These are phyloP conservation scores for Eilema sororculum DNA, from an alignment of 2,888 invertebrate species.

Conservation along the genomic window DNA sequence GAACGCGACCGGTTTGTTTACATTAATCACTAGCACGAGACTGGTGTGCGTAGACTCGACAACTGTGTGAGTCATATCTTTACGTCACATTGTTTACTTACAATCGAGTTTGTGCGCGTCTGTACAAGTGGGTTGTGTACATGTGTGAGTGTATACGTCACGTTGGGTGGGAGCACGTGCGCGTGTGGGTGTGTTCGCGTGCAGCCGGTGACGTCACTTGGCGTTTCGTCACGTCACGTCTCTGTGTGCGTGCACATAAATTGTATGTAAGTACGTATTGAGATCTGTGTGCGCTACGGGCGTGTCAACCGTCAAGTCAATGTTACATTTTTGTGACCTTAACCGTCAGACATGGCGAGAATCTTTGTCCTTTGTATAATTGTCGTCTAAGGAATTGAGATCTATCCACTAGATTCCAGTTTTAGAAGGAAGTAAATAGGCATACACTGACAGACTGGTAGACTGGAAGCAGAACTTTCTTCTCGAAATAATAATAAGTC, in stretches of 20 bases:
- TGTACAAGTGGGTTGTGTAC: conserved; percentile 48
- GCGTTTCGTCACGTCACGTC: conserved; percentile 65
- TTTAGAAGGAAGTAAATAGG: too few species aligned
- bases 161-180: conserved; percentile 66
- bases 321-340: conserved; percentile 87
- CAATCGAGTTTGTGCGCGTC: conserved; percentile 66
- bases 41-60: conserved; percentile 65
- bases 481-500: too few species aligned
- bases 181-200: conserved; percentile 84
- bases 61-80: conserved; percentile 76
- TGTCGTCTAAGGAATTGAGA: conserved; percentile 37
- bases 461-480: too few species aligned
- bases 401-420: background rate
- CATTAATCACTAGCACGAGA: conserved; percentile 71
- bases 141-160: conserved; percentile 71
- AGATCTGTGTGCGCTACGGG: conserved; percentile 61
- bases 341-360: conserved; percentile 74
- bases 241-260: conserved; percentile 56
- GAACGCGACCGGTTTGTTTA: conserved; percentile 80
- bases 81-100: conserved; percentile 87
- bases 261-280: conserved; percentile 47
- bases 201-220: conserved; percentile 79
- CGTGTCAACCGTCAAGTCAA: conserved; percentile 73
- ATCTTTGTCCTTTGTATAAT: conserved; percentile 72
- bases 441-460: too few species aligned